Base-by-base conservation (phyloP, 2,888 invertebrate species). In the Lasioglossum marginatum region DNA sequence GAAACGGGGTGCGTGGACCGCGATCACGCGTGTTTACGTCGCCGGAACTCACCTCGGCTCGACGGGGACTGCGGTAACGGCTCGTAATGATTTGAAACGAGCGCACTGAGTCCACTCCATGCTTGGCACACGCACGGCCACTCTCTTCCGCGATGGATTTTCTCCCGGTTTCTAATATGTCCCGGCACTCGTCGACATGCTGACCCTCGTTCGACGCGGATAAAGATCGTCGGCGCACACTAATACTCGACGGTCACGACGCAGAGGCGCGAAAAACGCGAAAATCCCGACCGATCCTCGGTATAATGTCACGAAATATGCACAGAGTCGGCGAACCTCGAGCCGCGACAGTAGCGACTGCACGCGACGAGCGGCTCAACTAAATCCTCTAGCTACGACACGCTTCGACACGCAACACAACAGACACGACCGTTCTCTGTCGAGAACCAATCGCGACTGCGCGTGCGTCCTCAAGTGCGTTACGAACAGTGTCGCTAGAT, bases 71-170 rank as follows among this genome's bases (percentile, higher is more conserved):
- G 89, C 89, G 87, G 89, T 87, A 90, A 91, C 90, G 88, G 89
- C 88, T 87, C 89, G 89, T 91, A 91, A 92, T 91, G 92, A 93
- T 92, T 93, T 92, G 89, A 92, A 92, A 93, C 92, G 88, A 89
- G 89, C 90, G 91, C 92, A 92, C 88, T 82, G 92, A 90, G 89
- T 90, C 87, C 89, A 88, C 92, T 93, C 92, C 93, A 93, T 93
- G 92, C 93, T 90, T 91, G 91, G 88, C 82, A 87, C 91, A 91
- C 91, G 88, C 88, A 89, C 87, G 71, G 82, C 52, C 83, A 76
- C 88, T 73, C 73, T 84, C 70, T 72, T 79, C 77, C 72, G 66
- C 48, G 57, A 57, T 78, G 60, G 72, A 68, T 72, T 80, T 82
- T 80, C 77, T 72, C 80, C 68, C 71, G 74, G 34, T 83, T 57